phyloP scores from a whole-genome alignment of 2,888 invertebrate genomes.

The Polyommatus icarus region DNA sequence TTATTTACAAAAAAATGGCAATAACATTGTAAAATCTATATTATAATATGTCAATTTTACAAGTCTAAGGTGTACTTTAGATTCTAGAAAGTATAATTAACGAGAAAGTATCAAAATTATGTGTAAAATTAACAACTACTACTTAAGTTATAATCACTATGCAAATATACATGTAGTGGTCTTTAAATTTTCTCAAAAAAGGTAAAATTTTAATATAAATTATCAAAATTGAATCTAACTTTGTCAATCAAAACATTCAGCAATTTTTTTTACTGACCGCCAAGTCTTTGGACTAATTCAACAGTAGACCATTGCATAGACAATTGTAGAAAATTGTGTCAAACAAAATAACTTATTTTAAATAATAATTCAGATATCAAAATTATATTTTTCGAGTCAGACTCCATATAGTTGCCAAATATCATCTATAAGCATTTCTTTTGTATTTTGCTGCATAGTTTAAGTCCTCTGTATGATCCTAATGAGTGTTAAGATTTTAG shows the following conservation, averaged over 20 bases:
- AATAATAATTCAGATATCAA: neutral
- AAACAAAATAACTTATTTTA: conserved; percentile 45
- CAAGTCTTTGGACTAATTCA: neutral
- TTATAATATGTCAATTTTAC: neutral
- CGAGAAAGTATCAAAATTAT: conserved; percentile 20
- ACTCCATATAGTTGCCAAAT: conserved; percentile 26
- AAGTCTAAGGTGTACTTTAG: neutral
- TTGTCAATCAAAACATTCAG: too few relatives aligned
- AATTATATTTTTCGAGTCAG: conserved; percentile 24
- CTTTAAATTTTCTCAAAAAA: neutral
- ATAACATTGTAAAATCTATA: neutral
- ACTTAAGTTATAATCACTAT: conserved; percentile 33
- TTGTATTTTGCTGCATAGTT: neutral
- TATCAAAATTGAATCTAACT: too few relatives aligned
- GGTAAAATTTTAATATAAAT: too few relatives aligned
- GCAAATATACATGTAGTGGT: conserved; percentile 2
- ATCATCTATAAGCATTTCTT: neutral
- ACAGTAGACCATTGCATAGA: neutral
- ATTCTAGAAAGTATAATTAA: neutral
- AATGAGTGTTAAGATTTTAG: neutral
- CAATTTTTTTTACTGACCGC: neutral
- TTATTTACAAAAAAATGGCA: neutral
- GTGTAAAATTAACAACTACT: neutral
- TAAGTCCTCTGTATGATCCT: neutral
- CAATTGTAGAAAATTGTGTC: conserved; percentile 67